Conservation (phyloP, 2,888 invertebrate species). For the Watsonalla binaria region DNA sequence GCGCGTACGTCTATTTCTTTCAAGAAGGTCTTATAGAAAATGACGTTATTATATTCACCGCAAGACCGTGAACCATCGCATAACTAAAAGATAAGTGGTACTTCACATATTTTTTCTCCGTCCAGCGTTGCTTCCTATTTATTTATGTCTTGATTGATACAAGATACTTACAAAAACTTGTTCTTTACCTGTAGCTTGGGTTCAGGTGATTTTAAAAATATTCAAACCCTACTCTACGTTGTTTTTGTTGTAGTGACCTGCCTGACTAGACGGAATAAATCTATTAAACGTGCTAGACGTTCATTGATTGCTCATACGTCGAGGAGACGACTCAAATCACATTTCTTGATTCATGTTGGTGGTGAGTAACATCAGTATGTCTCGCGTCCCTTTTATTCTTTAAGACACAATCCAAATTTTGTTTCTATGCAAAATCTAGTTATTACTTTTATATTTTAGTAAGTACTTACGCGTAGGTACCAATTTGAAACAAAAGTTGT, state of each 20-base stretch:
- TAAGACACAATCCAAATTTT: background rate
- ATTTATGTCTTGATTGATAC: conserved; percentile 43
- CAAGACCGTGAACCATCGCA: conserved; percentile 33
- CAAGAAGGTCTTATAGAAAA: background rate
- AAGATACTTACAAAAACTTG: conserved; percentile 38
- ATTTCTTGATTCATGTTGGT: background rate
- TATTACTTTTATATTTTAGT: no score
- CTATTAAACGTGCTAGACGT: background rate
- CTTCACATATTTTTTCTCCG: conserved; percentile 26
- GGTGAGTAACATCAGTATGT: background rate
- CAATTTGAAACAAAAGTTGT: no score
- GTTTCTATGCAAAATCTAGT: no score
- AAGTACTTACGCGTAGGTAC: no score
- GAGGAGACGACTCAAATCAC: background rate
- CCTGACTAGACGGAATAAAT: no score
- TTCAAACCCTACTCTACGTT: background rate
- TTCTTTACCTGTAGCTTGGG: conserved; percentile 32
- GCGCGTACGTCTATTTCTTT: background rate
- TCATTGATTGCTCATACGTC: background rate
- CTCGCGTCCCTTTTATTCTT: background rate
- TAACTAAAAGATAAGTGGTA: conserved; percentile 6
- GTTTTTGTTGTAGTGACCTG: background rate
- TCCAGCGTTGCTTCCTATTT: conserved; percentile 41
- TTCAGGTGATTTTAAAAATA: background rate
- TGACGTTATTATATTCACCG: conserved; percentile 13